Evolutionary conservation across 2,888 invertebrate genomes (phyloP).

Genomic region (Pheosia tremula): DNA sequence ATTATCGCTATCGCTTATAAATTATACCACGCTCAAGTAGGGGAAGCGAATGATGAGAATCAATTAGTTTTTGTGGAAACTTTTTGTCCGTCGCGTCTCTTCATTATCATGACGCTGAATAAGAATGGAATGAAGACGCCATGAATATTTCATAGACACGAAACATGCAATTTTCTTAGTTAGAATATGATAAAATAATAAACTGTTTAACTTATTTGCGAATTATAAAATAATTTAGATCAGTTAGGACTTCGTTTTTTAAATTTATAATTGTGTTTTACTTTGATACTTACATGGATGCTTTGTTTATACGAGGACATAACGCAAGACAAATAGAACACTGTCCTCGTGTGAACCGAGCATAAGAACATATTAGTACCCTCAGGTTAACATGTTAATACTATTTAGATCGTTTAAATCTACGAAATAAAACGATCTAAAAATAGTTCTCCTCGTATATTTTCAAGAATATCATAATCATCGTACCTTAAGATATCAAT

Average conservation of each 20-base stretch:
- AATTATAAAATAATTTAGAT: not conserved
- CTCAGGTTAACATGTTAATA: too few relatives aligned
- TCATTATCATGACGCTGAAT: slow-evolving; percentile 49
- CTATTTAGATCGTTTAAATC: too few relatives aligned
- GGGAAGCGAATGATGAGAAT: slow-evolving; percentile 49
- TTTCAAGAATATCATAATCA: too few relatives aligned
- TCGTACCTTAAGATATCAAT: too few relatives aligned
- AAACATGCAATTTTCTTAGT: not conserved
- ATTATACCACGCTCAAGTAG: slow-evolving; percentile 25
- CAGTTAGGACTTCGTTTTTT: not conserved
- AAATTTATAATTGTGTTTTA: not conserved
- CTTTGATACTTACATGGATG: too few relatives aligned
- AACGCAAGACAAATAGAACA: too few relatives aligned
- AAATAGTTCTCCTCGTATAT: too few relatives aligned
- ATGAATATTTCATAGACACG: slow-evolving; percentile 52
- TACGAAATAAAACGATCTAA: too few relatives aligned
- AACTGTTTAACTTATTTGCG: not conserved
- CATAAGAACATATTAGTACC: too few relatives aligned
- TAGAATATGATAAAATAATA: not conserved
- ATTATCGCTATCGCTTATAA: slow-evolving; percentile 15
- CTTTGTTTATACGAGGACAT: too few relatives aligned
- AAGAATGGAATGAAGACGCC: slow-evolving; percentile 39
- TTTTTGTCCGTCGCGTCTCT: slow-evolving; percentile 45
- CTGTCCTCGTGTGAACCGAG: too few relatives aligned
- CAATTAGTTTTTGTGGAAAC: slow-evolving; percentile 56